Base-by-base conservation (phyloP, 2,888 invertebrate genomes). In the Galerucella calmariensis region DNA sequence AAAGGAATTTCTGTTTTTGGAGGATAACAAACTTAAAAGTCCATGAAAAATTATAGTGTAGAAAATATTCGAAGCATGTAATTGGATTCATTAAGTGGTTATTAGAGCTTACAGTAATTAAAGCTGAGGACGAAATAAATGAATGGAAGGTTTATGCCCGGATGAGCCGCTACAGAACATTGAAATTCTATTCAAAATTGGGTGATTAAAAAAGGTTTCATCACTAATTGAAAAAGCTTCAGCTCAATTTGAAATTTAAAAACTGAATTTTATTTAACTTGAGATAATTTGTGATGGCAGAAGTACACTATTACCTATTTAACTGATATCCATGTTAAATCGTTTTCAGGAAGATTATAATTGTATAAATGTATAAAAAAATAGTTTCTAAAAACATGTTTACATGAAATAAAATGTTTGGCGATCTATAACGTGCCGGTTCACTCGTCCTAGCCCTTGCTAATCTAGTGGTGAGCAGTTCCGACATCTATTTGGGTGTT, bases 51-150 rank as follows among this genome's bases (percentile, higher is more conserved):
- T 58, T 58, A 58, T 58, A 58, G 58, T 58, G 58, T 58, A 58
- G 11, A 24, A 58, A 58, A 58, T 58, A 20, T 58, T 58, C 58
- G 10, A 11, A 58, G 58, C 58, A 24, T 58, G 16, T 58, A 58
- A 58, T 58, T 58, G 58, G 58, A 24, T 58, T 58, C 58, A 58
- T 58, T 58, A 24, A 58, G 58, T 24, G 58, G 58, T 58, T 58
- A 58, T 58, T 58, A 58, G 58, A 58, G 58, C 58, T 58, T 58
- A 58, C 58, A 4, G 20, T 58, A 58, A 58, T 58, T 58, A 58
- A 58, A 58, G 24, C 20, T 58, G 58, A 58, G 58, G 58, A 24
- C 24, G 58, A 48, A 48, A 48, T 48, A 16, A 58, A 58, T 24
- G 20, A 58, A 58, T 58, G 58, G 12, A 58, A 58, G 58, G 58